These are phyloP conservation scores for Charanyca ferruginea DNA, from an alignment of 2,888 invertebrate genomes.

Conservation along the genomic window DNA sequence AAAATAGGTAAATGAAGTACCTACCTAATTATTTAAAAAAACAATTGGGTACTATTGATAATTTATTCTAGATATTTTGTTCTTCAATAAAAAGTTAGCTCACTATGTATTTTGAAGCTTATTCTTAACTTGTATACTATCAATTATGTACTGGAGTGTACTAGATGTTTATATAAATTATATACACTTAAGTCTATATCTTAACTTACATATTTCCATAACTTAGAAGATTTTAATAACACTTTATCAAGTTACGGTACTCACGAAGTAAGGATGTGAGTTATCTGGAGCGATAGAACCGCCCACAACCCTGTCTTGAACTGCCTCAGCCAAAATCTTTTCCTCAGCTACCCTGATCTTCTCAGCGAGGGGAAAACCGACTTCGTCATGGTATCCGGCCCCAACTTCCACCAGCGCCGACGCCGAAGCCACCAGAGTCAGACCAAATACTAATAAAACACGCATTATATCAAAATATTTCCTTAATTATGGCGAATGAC, in stretches of 20 bases:
- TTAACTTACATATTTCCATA: too few relatives aligned
- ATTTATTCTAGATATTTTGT: too few relatives aligned
- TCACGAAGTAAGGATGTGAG: conserved; percentile 75
- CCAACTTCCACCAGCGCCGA: conserved; percentile 62
- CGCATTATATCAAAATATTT: conserved; percentile 63
- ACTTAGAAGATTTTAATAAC: background rate
- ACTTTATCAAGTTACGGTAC: conserved; percentile 32
- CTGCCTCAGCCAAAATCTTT: background rate
- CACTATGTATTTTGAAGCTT: too few relatives aligned
- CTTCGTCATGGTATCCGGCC: conserved; percentile 71
- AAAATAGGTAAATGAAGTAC: too few relatives aligned
- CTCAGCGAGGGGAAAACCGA: conserved; percentile 78
- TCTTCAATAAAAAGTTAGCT: too few relatives aligned
- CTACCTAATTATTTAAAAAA: too few relatives aligned
- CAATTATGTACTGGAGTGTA: too few relatives aligned
- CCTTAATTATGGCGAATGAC: background rate
- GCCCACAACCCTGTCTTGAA: conserved; percentile 73
- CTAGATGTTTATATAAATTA: too few relatives aligned
- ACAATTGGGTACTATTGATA: too few relatives aligned
- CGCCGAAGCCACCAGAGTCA: conserved; percentile 63
- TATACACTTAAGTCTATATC: too few relatives aligned
- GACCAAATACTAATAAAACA: conserved; percentile 55
- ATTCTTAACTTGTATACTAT: too few relatives aligned
- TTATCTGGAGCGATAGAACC: conserved; percentile 71
- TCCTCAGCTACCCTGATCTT: conserved; percentile 75